Evolutionary conservation across 2,113 vertebrate species (phyloP).

Genomic region (Lagenorhynchus albirostris): DNA sequence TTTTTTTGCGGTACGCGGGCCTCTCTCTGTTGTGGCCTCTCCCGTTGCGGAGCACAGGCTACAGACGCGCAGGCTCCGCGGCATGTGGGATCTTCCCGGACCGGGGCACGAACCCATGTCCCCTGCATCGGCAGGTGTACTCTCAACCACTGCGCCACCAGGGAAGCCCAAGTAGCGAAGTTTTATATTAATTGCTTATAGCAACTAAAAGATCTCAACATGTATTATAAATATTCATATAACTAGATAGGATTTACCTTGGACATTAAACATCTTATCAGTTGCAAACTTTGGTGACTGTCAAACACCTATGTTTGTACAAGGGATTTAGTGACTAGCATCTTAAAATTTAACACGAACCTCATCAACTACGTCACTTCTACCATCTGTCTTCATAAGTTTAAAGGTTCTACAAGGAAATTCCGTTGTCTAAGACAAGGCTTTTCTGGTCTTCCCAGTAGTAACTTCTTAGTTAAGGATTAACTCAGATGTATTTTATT

Average conservation of each 20-base stretch:
- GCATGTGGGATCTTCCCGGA: too few species aligned
- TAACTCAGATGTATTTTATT: background rate
- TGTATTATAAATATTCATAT: background rate
- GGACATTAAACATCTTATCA: background rate
- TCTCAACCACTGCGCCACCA: too few species aligned
- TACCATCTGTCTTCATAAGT: background rate
- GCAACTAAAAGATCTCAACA: background rate
- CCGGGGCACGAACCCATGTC: too few species aligned
- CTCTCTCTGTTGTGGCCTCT: too few species aligned
- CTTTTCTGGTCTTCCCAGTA: background rate
- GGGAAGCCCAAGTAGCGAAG: background rate
- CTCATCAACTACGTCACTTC: too few species aligned
- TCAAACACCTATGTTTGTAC: background rate
- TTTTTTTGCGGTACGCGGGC: too few species aligned
- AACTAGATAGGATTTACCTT: background rate
- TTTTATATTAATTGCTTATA: background rate
- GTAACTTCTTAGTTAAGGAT: background rate
- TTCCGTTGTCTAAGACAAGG: background rate
- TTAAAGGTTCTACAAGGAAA: too few species aligned
- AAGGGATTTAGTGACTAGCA: background rate
- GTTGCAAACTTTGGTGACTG: background rate
- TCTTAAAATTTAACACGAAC: background rate
- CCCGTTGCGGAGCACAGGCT: too few species aligned
- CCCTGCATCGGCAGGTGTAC: too few species aligned
- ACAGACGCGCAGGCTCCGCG: rapidly evolving